phyloP scores from a whole-genome alignment of 1,140 invertebrate genomes.

The Phocides pigmalion region DNA sequence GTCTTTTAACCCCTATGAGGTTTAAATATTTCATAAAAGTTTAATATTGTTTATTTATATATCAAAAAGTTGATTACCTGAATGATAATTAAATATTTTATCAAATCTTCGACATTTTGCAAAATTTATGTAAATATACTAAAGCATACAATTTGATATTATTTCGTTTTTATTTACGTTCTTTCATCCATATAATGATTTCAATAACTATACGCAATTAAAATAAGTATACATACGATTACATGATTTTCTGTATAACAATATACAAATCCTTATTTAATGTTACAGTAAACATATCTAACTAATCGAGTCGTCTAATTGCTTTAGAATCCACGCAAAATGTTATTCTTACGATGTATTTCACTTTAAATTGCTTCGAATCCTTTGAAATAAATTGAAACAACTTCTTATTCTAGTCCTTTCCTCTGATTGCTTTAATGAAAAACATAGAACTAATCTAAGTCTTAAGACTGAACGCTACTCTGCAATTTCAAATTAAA shows the following conservation, averaged over 20 bases:
- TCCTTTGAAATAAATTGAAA: constrained; percentile 28
- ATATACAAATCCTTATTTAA: constrained; percentile 6
- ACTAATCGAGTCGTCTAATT: constrained; percentile 15
- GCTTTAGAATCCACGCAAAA: constrained; percentile 21
- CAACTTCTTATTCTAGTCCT: constrained; percentile 22
- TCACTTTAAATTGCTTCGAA: constrained; percentile 9
- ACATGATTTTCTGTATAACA: neutral
- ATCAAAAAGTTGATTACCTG: no score
- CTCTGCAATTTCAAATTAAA: constrained; percentile 18
- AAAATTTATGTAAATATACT: no score
- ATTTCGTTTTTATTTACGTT: no score
- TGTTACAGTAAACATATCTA: neutral
- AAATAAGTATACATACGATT: neutral
- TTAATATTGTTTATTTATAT: no score
- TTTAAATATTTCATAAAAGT: no score
- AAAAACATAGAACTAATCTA: constrained; percentile 25
- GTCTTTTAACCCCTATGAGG: no score
- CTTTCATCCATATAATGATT: no score
- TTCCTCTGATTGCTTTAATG: constrained; percentile 25
- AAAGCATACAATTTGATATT: no score
- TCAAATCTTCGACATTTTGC: no score
- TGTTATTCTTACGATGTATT: constrained; percentile 16
- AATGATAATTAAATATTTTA: no score
- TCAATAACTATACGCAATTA: no score
- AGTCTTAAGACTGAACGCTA: constrained; percentile 20